Evolutionary conservation across 30 jellyfish, hydroid and myxozoan genomes (phyloP), one percentile per base, ranked within the genome.

Genomic region (Aurelia aurita): DNA sequence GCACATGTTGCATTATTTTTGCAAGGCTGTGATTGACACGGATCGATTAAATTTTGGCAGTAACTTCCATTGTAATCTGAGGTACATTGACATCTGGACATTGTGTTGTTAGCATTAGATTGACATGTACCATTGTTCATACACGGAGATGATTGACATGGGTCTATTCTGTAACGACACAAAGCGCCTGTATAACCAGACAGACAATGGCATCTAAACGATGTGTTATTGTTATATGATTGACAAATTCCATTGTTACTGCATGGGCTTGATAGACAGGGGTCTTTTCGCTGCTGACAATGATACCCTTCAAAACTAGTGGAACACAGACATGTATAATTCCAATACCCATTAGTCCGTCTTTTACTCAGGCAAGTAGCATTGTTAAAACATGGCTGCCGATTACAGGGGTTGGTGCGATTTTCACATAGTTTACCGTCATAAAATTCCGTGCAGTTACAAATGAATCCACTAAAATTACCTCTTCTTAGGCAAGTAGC

Each of bases 181-280:
- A 18, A 5, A 20, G 32, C 22, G 5, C 88, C 88, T 6, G 88
- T 54, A 21, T 7, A 76, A 34, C 77, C 67, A 27, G n/a, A 28
- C 0, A 45, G 77, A 26, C 88, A 76, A 19, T 23, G 70, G 43
- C 88, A 82, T 20, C 15, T 2, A 20, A 61, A 53, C 59, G 6
- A 21, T 19, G 83, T 65, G 63, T 67, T 75, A 47, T 68, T 77
- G 35, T 3, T 20, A 34, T 60, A 11, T 55, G 87, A 54, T 69
- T 58, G 73, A 64, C 96, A 87, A 12, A 85, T 60, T 4, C 89
- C 95, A 64, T 85, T 85, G 74, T 85, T 85, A 13, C 31, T 16
- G 49, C 95, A 85, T 3, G 89, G 95, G 18, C 26, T 64, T 20
- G 79, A 49, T 3, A 20, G 77, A 34, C 95, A 86, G 1, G 85